These are phyloP conservation scores for Lepas anatifera DNA, from an alignment of 2,888 invertebrate species.

Conservation along the genomic window DNA sequence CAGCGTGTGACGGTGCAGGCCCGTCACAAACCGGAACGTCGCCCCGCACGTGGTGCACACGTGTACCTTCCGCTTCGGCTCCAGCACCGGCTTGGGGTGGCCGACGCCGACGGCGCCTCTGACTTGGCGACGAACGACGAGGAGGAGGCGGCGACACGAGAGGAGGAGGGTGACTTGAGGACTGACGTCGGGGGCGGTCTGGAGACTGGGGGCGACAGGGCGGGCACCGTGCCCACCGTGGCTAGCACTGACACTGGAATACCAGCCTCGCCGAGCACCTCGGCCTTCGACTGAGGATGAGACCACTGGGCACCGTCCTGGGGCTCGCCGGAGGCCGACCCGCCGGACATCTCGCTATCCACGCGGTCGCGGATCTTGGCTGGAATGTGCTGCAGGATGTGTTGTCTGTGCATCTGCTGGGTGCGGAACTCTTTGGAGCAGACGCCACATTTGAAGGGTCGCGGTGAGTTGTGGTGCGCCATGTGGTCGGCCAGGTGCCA, in stretches of 20 bases:
- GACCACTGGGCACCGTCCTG: slow-evolving; percentile 18
- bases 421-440: slow-evolving; percentile 22
- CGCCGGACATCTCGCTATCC: slow-evolving; percentile 11
- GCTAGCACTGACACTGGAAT: slow-evolving; percentile 19
- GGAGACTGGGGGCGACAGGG: slow-evolving; percentile 20
- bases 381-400: slow-evolving; percentile 24
- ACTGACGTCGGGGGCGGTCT: slow-evolving; percentile 15
- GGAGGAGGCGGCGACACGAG: background rate
- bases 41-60: slow-evolving; percentile 21
- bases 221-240: slow-evolving; percentile 19
- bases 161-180: too few relatives aligned
- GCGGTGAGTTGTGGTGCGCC: slow-evolving; percentile 19
- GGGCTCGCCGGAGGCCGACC: too few relatives aligned
- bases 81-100: background rate
- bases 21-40: slow-evolving; percentile 19
- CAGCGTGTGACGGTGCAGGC: slow-evolving; percentile 22
- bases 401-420: slow-evolving; percentile 21
- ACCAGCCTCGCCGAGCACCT: slow-evolving; percentile 21
- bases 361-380: slow-evolving; percentile 21
- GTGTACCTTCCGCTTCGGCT: slow-evolving; percentile 7
- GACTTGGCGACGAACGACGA: background rate
- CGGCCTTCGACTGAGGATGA: slow-evolving; percentile 19
- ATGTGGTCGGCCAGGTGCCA: slow-evolving; percentile 20
- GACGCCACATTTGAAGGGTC: slow-evolving; percentile 20
- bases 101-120: background rate